Base-by-base conservation (phyloP, 2,113 vertebrate genomes). In the Anthoscopus minutus region DNA sequence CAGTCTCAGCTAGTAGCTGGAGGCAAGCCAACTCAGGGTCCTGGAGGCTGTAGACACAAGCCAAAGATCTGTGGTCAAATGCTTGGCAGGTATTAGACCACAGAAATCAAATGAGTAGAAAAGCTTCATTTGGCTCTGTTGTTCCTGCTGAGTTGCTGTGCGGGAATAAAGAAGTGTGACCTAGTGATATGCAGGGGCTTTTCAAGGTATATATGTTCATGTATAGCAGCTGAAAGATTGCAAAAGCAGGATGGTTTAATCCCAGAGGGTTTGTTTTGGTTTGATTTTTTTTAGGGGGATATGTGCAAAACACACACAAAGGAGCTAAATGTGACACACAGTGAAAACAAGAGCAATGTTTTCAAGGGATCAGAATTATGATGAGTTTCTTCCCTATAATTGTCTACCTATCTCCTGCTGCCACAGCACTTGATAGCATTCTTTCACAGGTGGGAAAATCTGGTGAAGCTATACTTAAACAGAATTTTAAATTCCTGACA, bases 351-450 rank as follows among this genome's bases (percentile, higher is more conserved):
- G 60, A 86, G 15, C 14, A 64, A 10, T 47, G 11, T 82, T 81
- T 79, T 35, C 40, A 42, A 61, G 27, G 25, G 30, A 58, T 56
- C 31, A 56, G 56, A 69, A 22, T 80, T n/a, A 67, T 16, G 35
- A 45, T 0, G 0, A 53, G 51, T 50, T 85, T 4, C 31, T 79
- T 76, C 28, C 22, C 24, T 15, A 0, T 57, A 42, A 22, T 6
- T 79, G 14, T 73, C 37, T 67, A n/a, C 18, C 21, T 33, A 37
- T 1, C 2, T 28, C 7, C 15, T 2, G 35, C 13, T 88, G 53
- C 44, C 37, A 44, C 44, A 56, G 24, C 27, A 50, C 50, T 88
- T 73, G 35, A 27, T 50, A 42, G 16, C 47, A 13, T 81, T 38
- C 30, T 12, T 28, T 88, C 40, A 47, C 31, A 74, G 27, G 18